Evolutionary conservation across 2,888 invertebrate genomes (phyloP).

Genomic region (Lacanobia oleracea): DNA sequence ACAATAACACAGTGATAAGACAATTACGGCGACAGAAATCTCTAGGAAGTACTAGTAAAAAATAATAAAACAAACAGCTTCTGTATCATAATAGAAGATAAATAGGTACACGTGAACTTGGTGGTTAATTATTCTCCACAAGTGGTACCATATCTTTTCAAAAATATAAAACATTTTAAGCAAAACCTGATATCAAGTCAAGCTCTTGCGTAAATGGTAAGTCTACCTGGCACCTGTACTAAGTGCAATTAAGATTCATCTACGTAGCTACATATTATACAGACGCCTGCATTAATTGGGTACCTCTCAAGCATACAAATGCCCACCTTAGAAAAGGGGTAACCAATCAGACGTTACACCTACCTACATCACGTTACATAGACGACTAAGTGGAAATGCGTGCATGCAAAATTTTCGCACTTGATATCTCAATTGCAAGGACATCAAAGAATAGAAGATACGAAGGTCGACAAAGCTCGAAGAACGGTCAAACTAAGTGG

Average conservation of each 20-base stretch:
- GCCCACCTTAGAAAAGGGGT: neutral
- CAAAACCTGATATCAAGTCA: neutral
- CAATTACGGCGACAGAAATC: slow-evolving; percentile 18
- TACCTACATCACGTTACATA: neutral
- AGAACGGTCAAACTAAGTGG: too few species aligned
- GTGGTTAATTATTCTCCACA: slow-evolving; percentile 5
- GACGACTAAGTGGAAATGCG: neutral
- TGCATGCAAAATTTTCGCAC: neutral
- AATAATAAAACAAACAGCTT: slow-evolving; percentile 2
- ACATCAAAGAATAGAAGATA: neutral
- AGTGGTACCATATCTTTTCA: slow-evolving; percentile 4
- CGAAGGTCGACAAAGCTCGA: too few species aligned
- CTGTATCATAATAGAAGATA: slow-evolving; percentile 14
- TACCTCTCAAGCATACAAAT: slow-evolving; percentile 2
- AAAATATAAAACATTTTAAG: neutral
- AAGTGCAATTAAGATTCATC: neutral
- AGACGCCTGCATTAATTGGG: slow-evolving; percentile 13
- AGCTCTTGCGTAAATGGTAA: neutral
- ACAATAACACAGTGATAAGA: slow-evolving; percentile 39
- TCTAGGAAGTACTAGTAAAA: slow-evolving; percentile 14
- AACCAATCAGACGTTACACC: neutral
- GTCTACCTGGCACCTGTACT: neutral
- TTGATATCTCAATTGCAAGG: neutral
- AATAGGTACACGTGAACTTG: slow-evolving; percentile 12
- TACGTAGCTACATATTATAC: neutral